These are phyloP conservation scores for Zele albiditarsus DNA, from an alignment of 2,888 invertebrate genomes.

Conservation along the genomic window DNA sequence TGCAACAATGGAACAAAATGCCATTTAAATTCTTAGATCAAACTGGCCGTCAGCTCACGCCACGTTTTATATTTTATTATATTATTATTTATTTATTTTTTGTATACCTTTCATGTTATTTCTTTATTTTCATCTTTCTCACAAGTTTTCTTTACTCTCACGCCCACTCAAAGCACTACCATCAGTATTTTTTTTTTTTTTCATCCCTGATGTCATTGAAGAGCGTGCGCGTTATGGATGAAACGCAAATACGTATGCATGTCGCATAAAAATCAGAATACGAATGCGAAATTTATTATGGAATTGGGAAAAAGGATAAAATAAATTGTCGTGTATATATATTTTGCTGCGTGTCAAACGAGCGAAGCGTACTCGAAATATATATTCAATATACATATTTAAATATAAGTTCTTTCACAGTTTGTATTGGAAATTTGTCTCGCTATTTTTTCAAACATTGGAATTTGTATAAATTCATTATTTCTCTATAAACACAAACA, in stretches of 20 bases:
- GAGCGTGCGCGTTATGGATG: background rate
- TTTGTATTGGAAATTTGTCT: no score
- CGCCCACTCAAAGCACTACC: background rate
- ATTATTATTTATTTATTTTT: slow-evolving; percentile 1
- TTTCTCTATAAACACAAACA: no score
- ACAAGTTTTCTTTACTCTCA: slow-evolving; percentile 9
- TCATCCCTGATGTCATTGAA: background rate
- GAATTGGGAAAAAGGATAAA: background rate
- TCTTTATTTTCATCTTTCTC: background rate
- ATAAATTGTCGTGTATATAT: background rate
- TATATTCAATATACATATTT: no score
- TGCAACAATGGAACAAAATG: slow-evolving; percentile 22
- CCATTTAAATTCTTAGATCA: slow-evolving; percentile 33
- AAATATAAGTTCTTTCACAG: no score
- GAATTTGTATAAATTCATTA: no score
- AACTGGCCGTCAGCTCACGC: slow-evolving; percentile 1
- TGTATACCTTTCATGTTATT: background rate
- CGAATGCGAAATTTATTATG: background rate
- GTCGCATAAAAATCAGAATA: background rate
- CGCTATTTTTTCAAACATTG: no score
- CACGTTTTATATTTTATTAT: slow-evolving; percentile 13
- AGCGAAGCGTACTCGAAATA: no score
- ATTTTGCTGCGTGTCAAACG: no score
- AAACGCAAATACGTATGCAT: background rate
- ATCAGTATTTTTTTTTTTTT: background rate